A percentile compares a stretch with the other conserved stretches of the same genome.
phyloP scores from a whole-genome alignment of 2,797 vertebrate genomes.

The Pangasius sanitwongsei region DNA sequence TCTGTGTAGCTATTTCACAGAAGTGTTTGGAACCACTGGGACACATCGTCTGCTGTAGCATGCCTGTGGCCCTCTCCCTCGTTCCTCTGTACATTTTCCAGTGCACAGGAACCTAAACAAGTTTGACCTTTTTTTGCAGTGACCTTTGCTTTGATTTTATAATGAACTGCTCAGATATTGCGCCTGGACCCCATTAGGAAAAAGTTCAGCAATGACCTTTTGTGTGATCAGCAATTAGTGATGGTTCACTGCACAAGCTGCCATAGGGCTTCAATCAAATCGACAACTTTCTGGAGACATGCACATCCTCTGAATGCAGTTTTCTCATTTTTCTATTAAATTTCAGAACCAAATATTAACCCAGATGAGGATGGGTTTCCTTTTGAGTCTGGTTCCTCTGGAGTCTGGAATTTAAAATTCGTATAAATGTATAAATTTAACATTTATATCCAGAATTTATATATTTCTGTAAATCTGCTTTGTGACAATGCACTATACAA shows the following conservation, averaged over 20 bases:
- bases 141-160: slow-evolving; percentile 10
- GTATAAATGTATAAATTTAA: not conserved
- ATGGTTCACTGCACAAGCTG: not conserved
- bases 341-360: not conserved
- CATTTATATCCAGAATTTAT: not conserved
- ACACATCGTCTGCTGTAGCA: not conserved
- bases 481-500: not conserved
- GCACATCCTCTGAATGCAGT: not conserved
- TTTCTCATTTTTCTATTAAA: not conserved
- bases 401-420: not conserved
- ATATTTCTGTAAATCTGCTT: not conserved
- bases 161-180: not conserved
- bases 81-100: not conserved
- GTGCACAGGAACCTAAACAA: not conserved
- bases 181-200: not conserved
- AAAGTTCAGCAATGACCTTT: not conserved
- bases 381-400: not conserved
- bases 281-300: not conserved
- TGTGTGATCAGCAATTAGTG: not conserved
- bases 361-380: not conserved
- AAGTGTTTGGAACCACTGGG: not conserved
- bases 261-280: not conserved
- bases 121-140: not conserved
- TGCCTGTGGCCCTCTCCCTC: not conserved
- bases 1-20: not conserved